These are phyloP conservation scores for Stenodema calcarata DNA, from an alignment of 2,888 invertebrate species.

Conservation along the genomic window DNA sequence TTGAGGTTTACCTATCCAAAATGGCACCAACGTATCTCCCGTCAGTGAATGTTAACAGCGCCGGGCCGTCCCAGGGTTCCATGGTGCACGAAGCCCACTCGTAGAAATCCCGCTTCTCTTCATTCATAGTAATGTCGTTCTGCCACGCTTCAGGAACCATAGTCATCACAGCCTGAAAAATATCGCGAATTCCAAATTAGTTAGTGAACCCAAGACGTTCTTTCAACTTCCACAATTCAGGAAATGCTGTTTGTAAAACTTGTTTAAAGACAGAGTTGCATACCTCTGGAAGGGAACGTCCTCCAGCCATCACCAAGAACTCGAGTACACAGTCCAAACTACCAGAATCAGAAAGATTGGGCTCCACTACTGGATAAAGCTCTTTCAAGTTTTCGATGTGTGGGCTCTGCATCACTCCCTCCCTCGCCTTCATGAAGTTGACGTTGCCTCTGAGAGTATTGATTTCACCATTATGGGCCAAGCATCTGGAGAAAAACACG, in stretches of 20 bases:
- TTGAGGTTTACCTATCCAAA: conserved; percentile 66
- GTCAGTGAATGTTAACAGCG: conserved; percentile 95
- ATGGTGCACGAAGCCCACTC: conserved; percentile 97
- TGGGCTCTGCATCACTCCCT: conserved; percentile 93
- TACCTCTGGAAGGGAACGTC: conserved; percentile 86
- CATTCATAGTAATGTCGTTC: conserved; percentile 89
- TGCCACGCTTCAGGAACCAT: conserved; percentile 99
- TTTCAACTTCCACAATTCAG: too few species aligned
- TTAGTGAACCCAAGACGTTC: too few species aligned
- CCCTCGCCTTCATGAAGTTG: conserved; percentile 97
- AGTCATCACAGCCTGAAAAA: conserved; percentile 87
- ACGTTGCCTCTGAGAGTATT: conserved; percentile 98
- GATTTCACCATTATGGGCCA: conserved; percentile 99
- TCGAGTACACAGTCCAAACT: conserved; percentile 97
- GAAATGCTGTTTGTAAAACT: too few species aligned
- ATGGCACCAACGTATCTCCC: conserved; percentile 91
- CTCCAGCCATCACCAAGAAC: conserved; percentile 93
- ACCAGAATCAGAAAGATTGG: conserved; percentile 97
- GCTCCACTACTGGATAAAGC: conserved; percentile 96
- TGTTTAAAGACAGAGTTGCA: background rate
- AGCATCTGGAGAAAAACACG: conserved; percentile 62
- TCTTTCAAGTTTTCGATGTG: conserved; percentile 81
- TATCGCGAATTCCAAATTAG: conserved; percentile 1
- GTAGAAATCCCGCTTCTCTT: conserved; percentile 93
- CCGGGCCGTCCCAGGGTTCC: conserved; percentile 99